A percentile compares a stretch with the other conserved stretches of the same genome.
phyloP scores from a whole-genome alignment of 2,797 vertebrate species.

The Lepilemur ruficaudatus region DNA sequence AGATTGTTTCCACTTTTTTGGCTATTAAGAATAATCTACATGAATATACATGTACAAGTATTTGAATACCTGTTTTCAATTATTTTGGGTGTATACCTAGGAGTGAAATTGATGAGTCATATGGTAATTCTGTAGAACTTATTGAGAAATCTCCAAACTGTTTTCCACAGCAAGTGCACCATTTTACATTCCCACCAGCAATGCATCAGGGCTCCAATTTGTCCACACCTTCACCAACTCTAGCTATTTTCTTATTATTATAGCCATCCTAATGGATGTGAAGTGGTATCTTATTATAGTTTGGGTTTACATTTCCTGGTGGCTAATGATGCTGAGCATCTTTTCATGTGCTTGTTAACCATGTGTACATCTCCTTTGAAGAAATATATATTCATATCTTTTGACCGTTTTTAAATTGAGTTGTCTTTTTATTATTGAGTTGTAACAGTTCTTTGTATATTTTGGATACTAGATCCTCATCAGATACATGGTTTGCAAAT shows the following conservation, averaged over 20 bases:
- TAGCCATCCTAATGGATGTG: background rate
- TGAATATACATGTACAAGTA: background rate
- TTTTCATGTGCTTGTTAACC: background rate
- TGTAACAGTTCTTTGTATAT: background rate
- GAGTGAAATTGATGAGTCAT: background rate
- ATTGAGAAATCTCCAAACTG: background rate
- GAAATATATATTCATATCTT: background rate
- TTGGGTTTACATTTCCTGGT: background rate
- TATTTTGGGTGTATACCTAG: background rate
- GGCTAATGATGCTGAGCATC: background rate
- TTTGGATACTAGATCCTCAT: background rate
- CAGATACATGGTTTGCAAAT: background rate
- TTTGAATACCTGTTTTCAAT: background rate
- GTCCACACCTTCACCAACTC: background rate
- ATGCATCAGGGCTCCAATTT: background rate
- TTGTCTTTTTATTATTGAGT: background rate
- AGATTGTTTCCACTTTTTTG: background rate
- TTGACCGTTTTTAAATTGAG: background rate
- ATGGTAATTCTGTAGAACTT: background rate
- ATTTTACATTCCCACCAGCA: background rate
- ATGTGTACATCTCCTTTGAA: background rate
- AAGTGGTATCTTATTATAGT: background rate
- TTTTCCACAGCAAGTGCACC: background rate
- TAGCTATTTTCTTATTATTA: background rate
- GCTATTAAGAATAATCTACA: background rate